Percentiles rank a stretch among this genome's conserved stretches.
Conservation (phyloP, 2,888 invertebrate genomes). For the Conchocele bisecta region DNA sequence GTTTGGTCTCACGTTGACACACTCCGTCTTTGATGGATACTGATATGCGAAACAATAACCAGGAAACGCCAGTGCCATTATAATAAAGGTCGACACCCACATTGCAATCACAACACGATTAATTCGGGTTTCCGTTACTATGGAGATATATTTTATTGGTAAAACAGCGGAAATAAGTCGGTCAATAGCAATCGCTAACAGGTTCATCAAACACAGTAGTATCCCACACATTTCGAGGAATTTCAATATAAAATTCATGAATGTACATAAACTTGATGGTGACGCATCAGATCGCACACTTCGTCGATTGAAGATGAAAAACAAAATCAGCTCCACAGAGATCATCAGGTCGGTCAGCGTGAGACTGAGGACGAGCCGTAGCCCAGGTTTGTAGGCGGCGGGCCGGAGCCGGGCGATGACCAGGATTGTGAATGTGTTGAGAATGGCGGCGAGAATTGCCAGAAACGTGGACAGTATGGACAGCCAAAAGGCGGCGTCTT, state of each 20-base stretch:
- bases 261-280: too few species aligned
- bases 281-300: conserved; percentile 2
- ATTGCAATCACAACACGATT: not conserved
- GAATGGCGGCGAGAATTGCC: too few species aligned
- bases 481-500: too few species aligned
- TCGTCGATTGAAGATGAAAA: not conserved
- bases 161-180: not conserved
- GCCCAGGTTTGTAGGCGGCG: too few species aligned
- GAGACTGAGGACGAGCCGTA: not conserved
- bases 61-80: too few species aligned
- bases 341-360: not conserved
- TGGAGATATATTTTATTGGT: not conserved
- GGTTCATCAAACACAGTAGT: not conserved
- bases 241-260: conserved; percentile 1
- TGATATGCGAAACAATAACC: too few species aligned
- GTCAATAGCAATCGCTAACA: not conserved
- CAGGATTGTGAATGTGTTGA: too few species aligned
- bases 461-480: too few species aligned
- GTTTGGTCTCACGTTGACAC: not conserved
- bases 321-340: not conserved
- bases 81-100: not conserved
- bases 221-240: not conserved
- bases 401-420: too few species aligned
- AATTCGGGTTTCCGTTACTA: not conserved
- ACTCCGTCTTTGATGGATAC: not conserved